Conservation (phyloP, 2,888 invertebrate genomes). For the Calliopum simillimum region DNA sequence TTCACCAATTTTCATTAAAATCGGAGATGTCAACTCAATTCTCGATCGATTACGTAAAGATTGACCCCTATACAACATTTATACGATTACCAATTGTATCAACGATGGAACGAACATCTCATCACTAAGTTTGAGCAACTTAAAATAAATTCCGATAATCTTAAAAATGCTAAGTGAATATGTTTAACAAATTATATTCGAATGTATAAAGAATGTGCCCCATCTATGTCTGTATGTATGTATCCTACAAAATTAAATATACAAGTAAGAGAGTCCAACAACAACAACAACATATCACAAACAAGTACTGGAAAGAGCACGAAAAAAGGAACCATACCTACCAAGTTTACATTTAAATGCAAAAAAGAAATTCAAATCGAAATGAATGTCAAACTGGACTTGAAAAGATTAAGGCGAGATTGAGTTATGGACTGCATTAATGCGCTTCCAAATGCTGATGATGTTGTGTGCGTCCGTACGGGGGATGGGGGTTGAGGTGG, state of each 20-base stretch:
- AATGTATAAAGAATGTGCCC: conserved; percentile 3
- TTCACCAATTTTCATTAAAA: too few relatives aligned
- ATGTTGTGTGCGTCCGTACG: too few relatives aligned
- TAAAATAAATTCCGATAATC: conserved; percentile 18
- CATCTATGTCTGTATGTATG: too few relatives aligned
- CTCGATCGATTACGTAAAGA: too few relatives aligned
- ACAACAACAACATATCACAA: conserved; percentile 1
- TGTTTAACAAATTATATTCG: conserved; percentile 53
- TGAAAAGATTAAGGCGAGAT: conserved; percentile 15
- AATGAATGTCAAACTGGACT: conserved; percentile 21
- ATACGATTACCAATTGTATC: too few relatives aligned
- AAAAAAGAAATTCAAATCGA: conserved; percentile 14
- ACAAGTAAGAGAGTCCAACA: background rate
- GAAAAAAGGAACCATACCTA: background rate
- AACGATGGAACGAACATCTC: too few relatives aligned
- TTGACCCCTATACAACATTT: too few relatives aligned
- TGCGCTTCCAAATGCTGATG: conserved; percentile 11
- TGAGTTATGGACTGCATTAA: conserved; percentile 33
- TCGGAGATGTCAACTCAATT: too few relatives aligned
- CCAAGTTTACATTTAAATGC: background rate
- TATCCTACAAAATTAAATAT: too few relatives aligned
- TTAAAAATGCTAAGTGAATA: conserved; percentile 46
- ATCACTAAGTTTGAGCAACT: too few relatives aligned
- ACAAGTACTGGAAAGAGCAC: conserved; percentile 3
- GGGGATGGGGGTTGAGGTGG: too few relatives aligned